Evolutionary conservation across 2,113 vertebrate genomes (phyloP).

Genomic region (Trogon surrucura): DNA sequence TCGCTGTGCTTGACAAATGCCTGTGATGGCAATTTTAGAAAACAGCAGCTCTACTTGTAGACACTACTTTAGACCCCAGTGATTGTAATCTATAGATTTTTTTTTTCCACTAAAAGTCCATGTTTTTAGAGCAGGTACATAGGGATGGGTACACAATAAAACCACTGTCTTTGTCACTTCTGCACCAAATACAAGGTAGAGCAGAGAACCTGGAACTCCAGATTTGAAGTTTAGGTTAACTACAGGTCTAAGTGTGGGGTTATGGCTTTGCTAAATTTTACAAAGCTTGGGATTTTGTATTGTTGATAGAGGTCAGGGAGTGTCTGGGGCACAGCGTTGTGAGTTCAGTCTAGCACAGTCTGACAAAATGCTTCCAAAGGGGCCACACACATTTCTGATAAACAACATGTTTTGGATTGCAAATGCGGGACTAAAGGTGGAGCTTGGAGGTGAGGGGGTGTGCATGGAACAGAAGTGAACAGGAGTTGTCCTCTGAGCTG

Average conservation of each 20-base stretch:
- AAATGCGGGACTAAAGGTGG: not conserved
- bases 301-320: not conserved
- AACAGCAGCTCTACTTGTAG: not conserved
- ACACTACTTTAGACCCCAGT: not conserved
- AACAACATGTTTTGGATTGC: not conserved
- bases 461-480: too few relatives aligned
- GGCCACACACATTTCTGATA: not conserved
- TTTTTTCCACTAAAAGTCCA: fast-evolving
- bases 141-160: too few relatives aligned
- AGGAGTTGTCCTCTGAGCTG: not conserved
- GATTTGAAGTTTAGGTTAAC: not conserved
- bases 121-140: too few relatives aligned
- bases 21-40: not conserved
- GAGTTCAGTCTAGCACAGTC: not conserved
- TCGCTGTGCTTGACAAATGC: not conserved
- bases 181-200: not conserved
- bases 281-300: too few relatives aligned
- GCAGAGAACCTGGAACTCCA: not conserved
- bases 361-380: not conserved
- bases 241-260: not conserved
- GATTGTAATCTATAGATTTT: fast-evolving
- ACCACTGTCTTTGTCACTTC: not conserved
- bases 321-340: fast-evolving
- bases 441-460: too few relatives aligned
- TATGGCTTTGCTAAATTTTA: not conserved